Base-by-base conservation (phyloP, 2,113 vertebrate species). In the Paedocypris sp. region DNA sequence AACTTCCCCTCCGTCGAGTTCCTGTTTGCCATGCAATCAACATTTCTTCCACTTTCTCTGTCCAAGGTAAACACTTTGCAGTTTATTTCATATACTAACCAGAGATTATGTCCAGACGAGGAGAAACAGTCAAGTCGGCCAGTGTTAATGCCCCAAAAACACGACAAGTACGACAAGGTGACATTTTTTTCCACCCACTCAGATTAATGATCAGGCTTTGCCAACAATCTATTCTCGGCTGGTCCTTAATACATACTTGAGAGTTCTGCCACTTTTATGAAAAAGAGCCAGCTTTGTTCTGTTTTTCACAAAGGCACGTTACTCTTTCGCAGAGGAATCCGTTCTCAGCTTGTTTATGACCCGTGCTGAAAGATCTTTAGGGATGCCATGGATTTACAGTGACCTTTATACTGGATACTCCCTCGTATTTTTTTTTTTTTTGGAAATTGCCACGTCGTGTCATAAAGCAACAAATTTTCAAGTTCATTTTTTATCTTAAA, bases 21-120 rank as follows among this genome's bases (percentile, higher is more conserved):
- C 38, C 16, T 22, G 26, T 19, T 56, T 41, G 16, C 6, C 3
- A 29, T 20, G 25, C 36, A 56, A 56, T 56, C 23, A 20, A 41
- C 3, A 56, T 42, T 9, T 42, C 20, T 6, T 39, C 13, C 25
- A 42, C 16, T 42, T 56, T 42, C 8, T 15, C 29, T 10, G 18
- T 42, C 52, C 52, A 56, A 56, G 4, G 52, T 13, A 29, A 56
- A 42, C 52, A 56, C 29, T 29, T 56, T 26, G 13, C 52, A 56
- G 11, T 6, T 56, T 7, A 19, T 26, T 56, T 56, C 15, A 20
- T 10, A 41, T 41, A 41, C 26, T 41, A 10, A 41, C 9, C 5
- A 29, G 22, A 18, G n/a, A 28, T 9, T 3, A 2, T 18, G 12
- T 52, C 22, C 20, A 28, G 35, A 38, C 7, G 5, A 6, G n/a